Evolutionary conservation across 1,140 invertebrate genomes (phyloP).

Genomic region (Cydia splendana): DNA sequence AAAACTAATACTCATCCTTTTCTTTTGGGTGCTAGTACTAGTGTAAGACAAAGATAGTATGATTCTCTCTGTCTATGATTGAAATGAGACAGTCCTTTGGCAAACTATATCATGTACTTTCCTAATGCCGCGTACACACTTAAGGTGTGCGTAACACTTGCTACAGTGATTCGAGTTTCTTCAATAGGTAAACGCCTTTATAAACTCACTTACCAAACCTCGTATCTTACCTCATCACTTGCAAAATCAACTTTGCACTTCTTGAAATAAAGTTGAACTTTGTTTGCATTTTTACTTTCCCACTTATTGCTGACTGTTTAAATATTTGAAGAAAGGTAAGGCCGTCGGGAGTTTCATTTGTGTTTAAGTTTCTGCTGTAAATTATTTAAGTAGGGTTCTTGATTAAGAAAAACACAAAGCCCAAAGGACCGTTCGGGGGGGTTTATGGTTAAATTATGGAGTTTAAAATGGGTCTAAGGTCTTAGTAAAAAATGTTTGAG

Average conservation of each 20-base stretch:
- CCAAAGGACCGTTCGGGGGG: background rate
- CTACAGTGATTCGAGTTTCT: slow-evolving; percentile 26
- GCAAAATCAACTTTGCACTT: background rate
- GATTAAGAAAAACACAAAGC: slow-evolving; percentile 9
- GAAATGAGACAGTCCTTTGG: too few relatives aligned
- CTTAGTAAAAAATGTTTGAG: background rate
- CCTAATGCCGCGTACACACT: too few relatives aligned
- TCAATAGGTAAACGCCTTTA: background rate
- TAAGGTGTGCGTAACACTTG: too few relatives aligned
- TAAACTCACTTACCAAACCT: background rate
- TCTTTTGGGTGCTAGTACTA: too few relatives aligned
- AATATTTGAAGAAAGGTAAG: slow-evolving; percentile 21
- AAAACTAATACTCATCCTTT: too few relatives aligned
- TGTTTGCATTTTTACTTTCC: background rate
- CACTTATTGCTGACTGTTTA: background rate
- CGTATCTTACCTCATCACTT: background rate
- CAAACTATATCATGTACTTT: too few relatives aligned
- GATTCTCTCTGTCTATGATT: too few relatives aligned
- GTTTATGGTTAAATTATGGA: background rate
- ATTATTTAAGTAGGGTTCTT: slow-evolving; percentile 26
- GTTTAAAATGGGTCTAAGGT: background rate
- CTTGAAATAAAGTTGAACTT: background rate
- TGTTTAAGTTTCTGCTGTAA: slow-evolving; percentile 21
- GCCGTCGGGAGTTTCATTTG: background rate
- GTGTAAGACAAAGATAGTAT: too few relatives aligned